phyloP scores from a whole-genome alignment of 2,113 vertebrate genomes.

The Ctenodactylus gundi region DNA sequence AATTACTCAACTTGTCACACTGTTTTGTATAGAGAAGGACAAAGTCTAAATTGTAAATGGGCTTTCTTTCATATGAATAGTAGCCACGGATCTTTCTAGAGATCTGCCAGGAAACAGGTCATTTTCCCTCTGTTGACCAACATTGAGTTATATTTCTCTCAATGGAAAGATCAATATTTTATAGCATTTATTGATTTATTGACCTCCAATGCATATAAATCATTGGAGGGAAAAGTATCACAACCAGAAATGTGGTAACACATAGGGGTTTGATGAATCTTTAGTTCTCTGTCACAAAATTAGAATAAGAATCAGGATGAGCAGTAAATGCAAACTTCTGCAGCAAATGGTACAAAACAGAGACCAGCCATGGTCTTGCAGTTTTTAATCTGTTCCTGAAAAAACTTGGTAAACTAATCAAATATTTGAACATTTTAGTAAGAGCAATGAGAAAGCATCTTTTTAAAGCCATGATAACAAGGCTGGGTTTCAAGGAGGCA shows the following conservation, averaged over 20 bases:
- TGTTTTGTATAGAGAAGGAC: not conserved
- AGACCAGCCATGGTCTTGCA: not conserved
- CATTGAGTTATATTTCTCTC: not conserved
- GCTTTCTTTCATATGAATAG: not conserved
- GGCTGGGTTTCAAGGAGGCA: not conserved
- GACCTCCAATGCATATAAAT: not conserved
- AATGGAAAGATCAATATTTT: constrained; percentile 2
- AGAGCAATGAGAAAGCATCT: not conserved
- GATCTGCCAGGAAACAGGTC: not conserved
- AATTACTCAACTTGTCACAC: not conserved
- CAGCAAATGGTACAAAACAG: not conserved
- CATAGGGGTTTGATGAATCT: not conserved
- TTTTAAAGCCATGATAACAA: not conserved
- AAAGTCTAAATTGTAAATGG: not conserved
- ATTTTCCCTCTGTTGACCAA: not conserved
- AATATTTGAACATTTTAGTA: not conserved
- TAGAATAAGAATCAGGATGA: not conserved
- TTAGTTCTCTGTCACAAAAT: not conserved
- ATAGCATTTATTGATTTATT: not conserved
- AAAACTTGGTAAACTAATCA: not conserved
- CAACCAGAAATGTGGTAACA: not conserved
- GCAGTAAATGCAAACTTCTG: constrained; percentile 15
- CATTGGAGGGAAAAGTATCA: not conserved
- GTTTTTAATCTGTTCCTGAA: not conserved
- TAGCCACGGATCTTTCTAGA: not conserved